Conservation (phyloP, 2,888 invertebrate genomes). For the Phanerotoma sp. region DNA sequence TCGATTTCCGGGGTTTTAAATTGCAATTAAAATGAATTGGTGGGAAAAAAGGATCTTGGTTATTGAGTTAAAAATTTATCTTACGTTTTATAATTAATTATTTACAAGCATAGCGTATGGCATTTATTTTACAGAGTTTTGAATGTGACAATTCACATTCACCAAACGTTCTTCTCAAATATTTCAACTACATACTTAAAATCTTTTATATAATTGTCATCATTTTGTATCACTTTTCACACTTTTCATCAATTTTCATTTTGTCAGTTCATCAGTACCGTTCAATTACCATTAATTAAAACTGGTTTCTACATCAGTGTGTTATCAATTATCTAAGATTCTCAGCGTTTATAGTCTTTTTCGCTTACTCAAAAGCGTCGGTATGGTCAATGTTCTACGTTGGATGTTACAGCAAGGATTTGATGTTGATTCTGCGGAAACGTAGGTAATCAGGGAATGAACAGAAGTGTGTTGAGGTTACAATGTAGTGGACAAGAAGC, state of each 20-base stretch:
- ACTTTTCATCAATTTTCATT: constrained; percentile 12
- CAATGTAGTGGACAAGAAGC: constrained; percentile 23
- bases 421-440: constrained; percentile 29
- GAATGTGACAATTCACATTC: constrained; percentile 36
- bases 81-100: constrained; percentile 19
- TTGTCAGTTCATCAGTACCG: constrained; percentile 1
- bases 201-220: constrained; percentile 25
- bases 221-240: constrained; percentile 29
- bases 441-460: constrained; percentile 26
- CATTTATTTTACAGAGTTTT: constrained; percentile 53
- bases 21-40: constrained; percentile 23
- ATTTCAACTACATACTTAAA: constrained; percentile 18
- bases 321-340: background rate
- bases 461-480: constrained; percentile 26
- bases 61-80: background rate
- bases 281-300: background rate
- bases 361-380: background rate
- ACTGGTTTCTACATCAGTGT: background rate
- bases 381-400: constrained; percentile 13
- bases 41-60: constrained; percentile 16
- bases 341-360: background rate
- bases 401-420: constrained; percentile 24
- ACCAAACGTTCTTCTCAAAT: constrained; percentile 28
- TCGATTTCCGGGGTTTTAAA: too few relatives aligned
- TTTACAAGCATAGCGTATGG: constrained; percentile 55